A percentile compares a stretch with the other conserved stretches of the same genome.
Evolutionary conservation across 2,888 invertebrate species (phyloP).

Genomic region (Mesorhabditis sp.): DNA sequence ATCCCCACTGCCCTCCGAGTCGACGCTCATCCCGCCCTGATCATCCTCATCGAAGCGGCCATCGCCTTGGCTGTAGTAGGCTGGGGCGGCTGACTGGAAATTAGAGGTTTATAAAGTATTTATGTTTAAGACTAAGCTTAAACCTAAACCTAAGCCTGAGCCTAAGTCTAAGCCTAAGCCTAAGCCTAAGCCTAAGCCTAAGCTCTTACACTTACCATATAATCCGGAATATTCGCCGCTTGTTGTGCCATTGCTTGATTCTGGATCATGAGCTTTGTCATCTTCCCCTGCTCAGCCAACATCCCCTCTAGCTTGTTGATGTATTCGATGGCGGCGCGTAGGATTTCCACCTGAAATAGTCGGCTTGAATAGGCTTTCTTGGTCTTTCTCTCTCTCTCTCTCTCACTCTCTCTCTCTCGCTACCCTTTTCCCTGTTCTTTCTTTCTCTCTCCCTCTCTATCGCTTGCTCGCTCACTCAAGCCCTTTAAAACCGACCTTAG

Average conservation of each 20-base stretch:
- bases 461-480: too few species aligned
- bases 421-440: background rate
- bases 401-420: background rate
- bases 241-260: conserved; percentile 28
- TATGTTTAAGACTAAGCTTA: background rate
- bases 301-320: conserved; percentile 71
- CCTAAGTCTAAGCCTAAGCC: background rate
- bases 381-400: background rate
- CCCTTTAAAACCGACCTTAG: conserved; percentile 70
- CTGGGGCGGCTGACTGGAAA: conserved; percentile 7
- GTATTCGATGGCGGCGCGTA: conserved; percentile 94
- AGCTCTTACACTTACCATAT: conserved; percentile 21
- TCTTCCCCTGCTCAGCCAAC: conserved; percentile 52
- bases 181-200: background rate
- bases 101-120: conserved; percentile 8
- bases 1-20: conserved; percentile 6
- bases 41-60: conserved; percentile 14
- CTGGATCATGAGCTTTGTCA: conserved; percentile 51
- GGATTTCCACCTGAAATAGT: conserved; percentile 73
- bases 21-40: conserved; percentile 13
- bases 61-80: conserved; percentile 11
- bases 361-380: too few species aligned
- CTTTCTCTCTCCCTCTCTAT: too few species aligned
- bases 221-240: conserved; percentile 21
- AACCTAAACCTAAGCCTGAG: background rate